Evolutionary conservation across 2,888 invertebrate genomes (phyloP).

Genomic region (Odontocolon sp.): DNA sequence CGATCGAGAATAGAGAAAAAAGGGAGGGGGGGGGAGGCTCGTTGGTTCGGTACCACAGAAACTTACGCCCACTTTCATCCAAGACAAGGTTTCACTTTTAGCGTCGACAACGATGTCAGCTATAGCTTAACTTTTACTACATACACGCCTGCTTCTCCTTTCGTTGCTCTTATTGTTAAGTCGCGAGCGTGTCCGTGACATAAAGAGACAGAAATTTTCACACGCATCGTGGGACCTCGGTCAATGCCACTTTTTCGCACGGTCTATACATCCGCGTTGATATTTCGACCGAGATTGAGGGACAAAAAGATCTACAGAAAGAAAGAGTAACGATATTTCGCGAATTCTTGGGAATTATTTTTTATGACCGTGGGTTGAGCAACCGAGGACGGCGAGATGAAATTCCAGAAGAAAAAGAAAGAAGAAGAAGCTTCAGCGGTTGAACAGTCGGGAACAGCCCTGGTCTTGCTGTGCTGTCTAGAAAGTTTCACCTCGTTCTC

Average conservation of each 20-base stretch:
- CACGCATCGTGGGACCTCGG: slow-evolving; percentile 61
- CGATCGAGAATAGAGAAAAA: slow-evolving; percentile 1
- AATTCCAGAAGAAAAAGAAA: slow-evolving; percentile 18
- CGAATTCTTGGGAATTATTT: no score
- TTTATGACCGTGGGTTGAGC: background rate
- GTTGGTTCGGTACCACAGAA: slow-evolving; percentile 11
- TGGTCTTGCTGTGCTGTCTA: slow-evolving; percentile 15
- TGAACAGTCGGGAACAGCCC: background rate
- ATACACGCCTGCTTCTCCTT: no score
- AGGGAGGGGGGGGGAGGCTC: slow-evolving; percentile 10
- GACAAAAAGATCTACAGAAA: background rate
- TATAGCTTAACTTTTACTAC: background rate
- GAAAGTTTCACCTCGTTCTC: slow-evolving; percentile 51
- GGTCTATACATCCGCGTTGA: background rate
- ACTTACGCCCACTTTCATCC: slow-evolving; percentile 71
- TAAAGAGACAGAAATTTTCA: background rate
- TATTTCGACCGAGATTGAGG: no score
- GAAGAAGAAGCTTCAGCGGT: background rate
- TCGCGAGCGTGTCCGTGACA: background rate
- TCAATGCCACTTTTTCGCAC: slow-evolving; percentile 69
- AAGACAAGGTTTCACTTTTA: slow-evolving; percentile 73
- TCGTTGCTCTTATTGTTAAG: background rate
- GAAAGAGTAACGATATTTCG: background rate
- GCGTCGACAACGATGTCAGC: slow-evolving; percentile 55
- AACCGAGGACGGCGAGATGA: background rate